A percentile compares a stretch with the other conserved stretches of the same genome.
Evolutionary conservation across 2,113 vertebrate genomes (phyloP).

Genomic region (Bungarus multicinctus): DNA sequence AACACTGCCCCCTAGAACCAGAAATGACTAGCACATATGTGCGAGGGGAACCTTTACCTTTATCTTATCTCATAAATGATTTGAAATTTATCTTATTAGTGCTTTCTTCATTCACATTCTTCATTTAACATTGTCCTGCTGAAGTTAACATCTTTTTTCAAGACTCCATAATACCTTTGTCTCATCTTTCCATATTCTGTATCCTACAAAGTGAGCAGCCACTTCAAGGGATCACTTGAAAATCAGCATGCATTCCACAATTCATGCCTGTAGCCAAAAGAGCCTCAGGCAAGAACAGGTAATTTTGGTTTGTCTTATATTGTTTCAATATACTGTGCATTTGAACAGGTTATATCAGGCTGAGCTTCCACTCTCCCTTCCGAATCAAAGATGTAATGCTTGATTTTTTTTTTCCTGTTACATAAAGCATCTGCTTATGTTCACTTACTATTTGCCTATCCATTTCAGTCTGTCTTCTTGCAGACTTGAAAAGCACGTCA

Average conservation of each 20-base stretch:
- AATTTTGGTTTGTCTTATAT: slow-evolving; percentile 14
- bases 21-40: no score
- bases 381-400: slow-evolving; percentile 20
- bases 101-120: neutral
- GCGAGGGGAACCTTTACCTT: no score
- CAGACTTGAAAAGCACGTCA: slow-evolving; percentile 43
- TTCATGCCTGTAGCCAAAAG: slow-evolving; percentile 28
- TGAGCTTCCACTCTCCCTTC: slow-evolving; percentile 18
- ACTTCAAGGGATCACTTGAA: slow-evolving; percentile 5
- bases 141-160: neutral
- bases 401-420: slow-evolving; percentile 46
- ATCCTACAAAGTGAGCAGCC: neutral
- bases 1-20: no score
- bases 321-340: slow-evolving; percentile 25
- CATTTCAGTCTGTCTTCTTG: slow-evolving; percentile 49
- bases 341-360: slow-evolving; percentile 14
- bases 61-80: neutral
- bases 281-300: slow-evolving; percentile 35
- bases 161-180: neutral
- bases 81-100: neutral
- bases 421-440: slow-evolving; percentile 41
- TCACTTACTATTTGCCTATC: slow-evolving; percentile 38
- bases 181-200: neutral
- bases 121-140: neutral
- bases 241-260: neutral